Evolutionary conservation across 2,797 vertebrate genomes (phyloP).

Genomic region (Dallia pectoralis): DNA sequence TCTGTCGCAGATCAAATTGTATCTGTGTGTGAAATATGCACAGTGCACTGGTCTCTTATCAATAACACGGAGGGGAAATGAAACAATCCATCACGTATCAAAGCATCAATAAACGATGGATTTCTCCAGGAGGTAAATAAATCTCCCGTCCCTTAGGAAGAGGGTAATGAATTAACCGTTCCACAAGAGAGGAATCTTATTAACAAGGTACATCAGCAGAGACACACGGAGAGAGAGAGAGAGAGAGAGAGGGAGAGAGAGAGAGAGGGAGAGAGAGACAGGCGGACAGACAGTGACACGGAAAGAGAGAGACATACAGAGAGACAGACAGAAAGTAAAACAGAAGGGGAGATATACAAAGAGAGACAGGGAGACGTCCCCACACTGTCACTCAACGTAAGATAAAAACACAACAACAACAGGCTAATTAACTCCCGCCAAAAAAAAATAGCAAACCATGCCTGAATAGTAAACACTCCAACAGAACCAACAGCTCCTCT

Average conservation of each 20-base stretch:
- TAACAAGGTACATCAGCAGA: constrained; percentile 10
- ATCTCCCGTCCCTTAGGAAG: constrained; percentile 10
- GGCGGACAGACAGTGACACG: no score
- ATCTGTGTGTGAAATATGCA: neutral
- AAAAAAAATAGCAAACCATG: neutral
- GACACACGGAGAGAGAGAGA: neutral
- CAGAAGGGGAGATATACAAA: neutral
- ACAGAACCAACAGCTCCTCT: neutral
- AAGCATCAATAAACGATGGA: constrained; percentile 23
- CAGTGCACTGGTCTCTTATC: constrained; percentile 13
- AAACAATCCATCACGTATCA: constrained; percentile 20
- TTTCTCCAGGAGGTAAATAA: constrained; percentile 18
- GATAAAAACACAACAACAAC: neutral
- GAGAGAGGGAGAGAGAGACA: neutral
- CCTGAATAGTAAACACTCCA: neutral
- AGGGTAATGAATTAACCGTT: constrained; percentile 22
- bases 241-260: neutral
- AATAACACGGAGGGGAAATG: constrained; percentile 24
- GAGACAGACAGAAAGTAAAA: neutral
- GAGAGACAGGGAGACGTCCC: neutral
- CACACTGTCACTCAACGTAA: neutral
- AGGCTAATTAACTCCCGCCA: neutral
- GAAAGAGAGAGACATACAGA: neutral
- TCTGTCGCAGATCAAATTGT: neutral
- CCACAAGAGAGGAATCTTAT: constrained; percentile 20